phyloP scores from a whole-genome alignment of 2,113 vertebrate species.

The Colius striatus region DNA sequence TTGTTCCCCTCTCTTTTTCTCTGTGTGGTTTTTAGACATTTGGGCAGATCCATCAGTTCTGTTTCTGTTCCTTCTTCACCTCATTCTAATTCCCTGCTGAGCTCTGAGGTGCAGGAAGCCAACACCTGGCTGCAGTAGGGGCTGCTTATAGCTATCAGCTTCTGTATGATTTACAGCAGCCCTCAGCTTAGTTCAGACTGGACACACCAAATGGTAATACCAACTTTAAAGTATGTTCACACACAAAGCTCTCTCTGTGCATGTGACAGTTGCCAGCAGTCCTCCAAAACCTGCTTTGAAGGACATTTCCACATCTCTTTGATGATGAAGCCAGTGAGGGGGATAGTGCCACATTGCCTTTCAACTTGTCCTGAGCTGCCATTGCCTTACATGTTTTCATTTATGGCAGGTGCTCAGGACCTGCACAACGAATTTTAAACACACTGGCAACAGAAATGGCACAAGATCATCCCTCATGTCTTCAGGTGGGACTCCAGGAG shows the following conservation, averaged over 20 bases:
- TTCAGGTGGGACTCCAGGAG: neutral
- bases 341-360: neutral
- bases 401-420: neutral
- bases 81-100: neutral
- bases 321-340: neutral
- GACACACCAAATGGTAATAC: neutral
- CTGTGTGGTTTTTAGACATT: neutral
- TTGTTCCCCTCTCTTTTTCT: neutral
- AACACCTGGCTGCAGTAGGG: neutral
- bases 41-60: neutral
- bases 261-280: neutral
- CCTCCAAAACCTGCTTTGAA: neutral
- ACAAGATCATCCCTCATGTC: neutral
- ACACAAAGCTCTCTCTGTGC: neutral
- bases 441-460: neutral
- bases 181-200: neutral
- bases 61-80: neutral
- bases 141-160: neutral
- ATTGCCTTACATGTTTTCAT: neutral
- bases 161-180: neutral
- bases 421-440: neutral
- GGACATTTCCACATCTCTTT: neutral
- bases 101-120: neutral
- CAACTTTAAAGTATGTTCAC: neutral
- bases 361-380: neutral